Percentiles rank a stretch among this genome's conserved stretches.
These are phyloP conservation scores for Tethya wilhelma DNA, from an alignment of 37 sponge, comb jelly and placozoan species.

Conservation along the genomic window DNA sequence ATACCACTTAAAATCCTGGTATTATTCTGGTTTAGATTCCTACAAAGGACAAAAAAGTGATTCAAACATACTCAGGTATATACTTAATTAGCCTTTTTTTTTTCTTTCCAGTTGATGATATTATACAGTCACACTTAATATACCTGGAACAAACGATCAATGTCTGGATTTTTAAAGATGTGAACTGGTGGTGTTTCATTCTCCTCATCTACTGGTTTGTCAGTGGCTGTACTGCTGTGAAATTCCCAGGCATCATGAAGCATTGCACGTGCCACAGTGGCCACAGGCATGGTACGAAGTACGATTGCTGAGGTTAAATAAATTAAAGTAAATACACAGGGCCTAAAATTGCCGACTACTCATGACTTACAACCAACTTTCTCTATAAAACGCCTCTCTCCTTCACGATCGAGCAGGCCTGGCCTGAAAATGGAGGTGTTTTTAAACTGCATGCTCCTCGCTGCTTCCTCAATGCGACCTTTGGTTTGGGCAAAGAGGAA, in stretches of 20 bases:
- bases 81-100: too few species aligned
- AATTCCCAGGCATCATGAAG: constrained; percentile 47
- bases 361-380: constrained; percentile 47
- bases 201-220: too few species aligned
- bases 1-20: too few species aligned
- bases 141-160: background rate
- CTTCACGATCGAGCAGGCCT: constrained; percentile 60
- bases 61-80: too few species aligned
- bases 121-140: too few species aligned
- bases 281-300: constrained; percentile 23
- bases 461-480: constrained; percentile 65
- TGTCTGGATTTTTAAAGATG: background rate
- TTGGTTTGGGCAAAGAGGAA: constrained; percentile 70
- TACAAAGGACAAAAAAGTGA: too few species aligned
- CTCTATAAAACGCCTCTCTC: constrained; percentile 50
- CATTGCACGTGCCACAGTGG: constrained; percentile 53
- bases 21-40: too few species aligned
- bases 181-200: too few species aligned
- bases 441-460: constrained; percentile 39
- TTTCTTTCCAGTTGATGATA: too few species aligned
- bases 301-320: background rate
- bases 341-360: background rate
- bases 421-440: constrained; percentile 56
- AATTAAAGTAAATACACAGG: background rate
- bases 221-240: background rate